Evolutionary conservation across 2,888 invertebrate species (phyloP), one percentile per base, ranked within the genome.

Genomic region (Pachydiplax longipennis): DNA sequence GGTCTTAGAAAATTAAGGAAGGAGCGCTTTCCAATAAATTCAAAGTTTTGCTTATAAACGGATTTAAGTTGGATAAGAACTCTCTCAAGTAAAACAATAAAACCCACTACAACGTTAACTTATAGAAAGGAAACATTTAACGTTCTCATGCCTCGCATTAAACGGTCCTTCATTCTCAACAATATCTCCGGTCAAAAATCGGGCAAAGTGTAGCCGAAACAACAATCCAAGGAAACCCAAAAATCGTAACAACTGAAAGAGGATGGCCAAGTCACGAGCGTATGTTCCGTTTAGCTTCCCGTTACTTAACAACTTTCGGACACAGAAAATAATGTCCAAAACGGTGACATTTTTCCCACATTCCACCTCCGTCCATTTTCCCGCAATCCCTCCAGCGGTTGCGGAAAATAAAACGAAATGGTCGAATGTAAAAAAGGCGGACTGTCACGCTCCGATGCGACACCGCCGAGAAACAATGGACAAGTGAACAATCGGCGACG

Each of bases 361-460:
- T 65, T 40, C 87, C 65, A 65, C 87, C 58, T 83, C 4, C 83
- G 35, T 53, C 58, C 35, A 31, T 35, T 58, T 37, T 58, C 87
- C 87, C 37, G 61, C 87, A 65, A 61, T 87, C 83, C 58, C 83
- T 83, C 83, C 58, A 83, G 83, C 83, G 83, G 83, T 87, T 87
- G 65, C 87, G 58, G 5, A 65, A 87, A 87, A 87, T 61, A 87
- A 48, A 58, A 15, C 12, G n/a, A 22, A 25, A 65, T 65, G 83
- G 58, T 35, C 35, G 83, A 87, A 31, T 48, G 87, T 37, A 40
- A 87, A 87, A 87, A 87, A 61, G 61, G 87, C 22, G 35, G 61
- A 87, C 87, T 87, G 87, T 61, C 87, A 87, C 87, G 87, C 87
- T 87, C 61, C 87, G 87, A 35, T 87, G 87, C 87, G 61, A 65